Percentiles rank a stretch among this genome's conserved stretches.
Conservation (phyloP, 2,888 invertebrate genomes). For the Zonitis immaculata region DNA sequence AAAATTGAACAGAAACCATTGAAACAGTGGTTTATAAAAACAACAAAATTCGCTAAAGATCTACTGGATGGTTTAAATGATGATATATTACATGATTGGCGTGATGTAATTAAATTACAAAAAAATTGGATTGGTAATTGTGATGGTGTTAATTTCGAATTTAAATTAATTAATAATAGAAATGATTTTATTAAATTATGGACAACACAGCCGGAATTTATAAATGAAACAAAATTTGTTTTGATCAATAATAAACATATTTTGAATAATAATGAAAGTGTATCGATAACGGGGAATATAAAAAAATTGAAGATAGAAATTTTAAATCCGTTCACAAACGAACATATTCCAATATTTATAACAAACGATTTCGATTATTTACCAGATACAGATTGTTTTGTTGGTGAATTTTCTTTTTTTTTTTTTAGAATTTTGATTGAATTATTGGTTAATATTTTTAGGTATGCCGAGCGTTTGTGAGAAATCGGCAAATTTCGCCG, state of each 20-base stretch:
- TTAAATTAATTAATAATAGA: slow-evolving; percentile 44
- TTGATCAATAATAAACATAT: slow-evolving; percentile 57
- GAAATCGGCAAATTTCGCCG: slow-evolving; percentile 59
- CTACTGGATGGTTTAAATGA: slow-evolving; percentile 67
- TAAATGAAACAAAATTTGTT: slow-evolving; percentile 67
- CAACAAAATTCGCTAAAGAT: slow-evolving; percentile 75
- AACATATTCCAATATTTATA: slow-evolving; percentile 61
- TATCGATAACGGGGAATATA: slow-evolving; percentile 28
- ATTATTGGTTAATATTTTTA: slow-evolving; percentile 35
- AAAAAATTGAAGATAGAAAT: slow-evolving; percentile 49
- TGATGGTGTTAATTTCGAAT: slow-evolving; percentile 68
- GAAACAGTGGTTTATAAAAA: slow-evolving; percentile 93
- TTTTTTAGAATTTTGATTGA: not conserved
- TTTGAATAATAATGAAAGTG: slow-evolving; percentile 46
- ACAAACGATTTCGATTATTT: slow-evolving; percentile 60
- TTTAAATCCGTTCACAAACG: slow-evolving; percentile 67
- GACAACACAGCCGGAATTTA: slow-evolving; percentile 69
- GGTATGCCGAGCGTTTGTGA: slow-evolving; percentile 63
- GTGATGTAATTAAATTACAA: slow-evolving; percentile 78
- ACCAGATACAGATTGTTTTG: slow-evolving; percentile 61
- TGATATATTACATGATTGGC: slow-evolving; percentile 69
- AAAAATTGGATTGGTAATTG: slow-evolving; percentile 88
- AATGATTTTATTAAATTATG: slow-evolving; percentile 57
- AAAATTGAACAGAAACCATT: slow-evolving; percentile 83
- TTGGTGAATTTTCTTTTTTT: slow-evolving; percentile 46